These are phyloP conservation scores for Tipula confusa DNA, from an alignment of 2,888 invertebrate genomes.

Conservation along the genomic window DNA sequence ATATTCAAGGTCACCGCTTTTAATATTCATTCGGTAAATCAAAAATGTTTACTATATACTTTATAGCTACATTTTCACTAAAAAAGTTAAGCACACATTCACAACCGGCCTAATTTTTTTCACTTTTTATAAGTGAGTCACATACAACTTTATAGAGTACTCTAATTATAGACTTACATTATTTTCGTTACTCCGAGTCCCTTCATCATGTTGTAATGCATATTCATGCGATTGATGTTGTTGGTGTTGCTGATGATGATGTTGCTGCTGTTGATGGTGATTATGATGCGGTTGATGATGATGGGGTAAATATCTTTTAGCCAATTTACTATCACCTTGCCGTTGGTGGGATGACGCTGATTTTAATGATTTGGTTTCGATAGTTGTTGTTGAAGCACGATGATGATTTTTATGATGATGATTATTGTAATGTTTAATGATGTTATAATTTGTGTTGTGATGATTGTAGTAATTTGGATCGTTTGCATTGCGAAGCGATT, in stretches of 20 bases:
- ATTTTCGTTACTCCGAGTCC: neutral
- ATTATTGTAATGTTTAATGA: neutral
- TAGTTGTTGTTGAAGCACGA: neutral
- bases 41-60: neutral
- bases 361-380: neutral
- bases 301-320: neutral
- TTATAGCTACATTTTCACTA: no score
- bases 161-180: slow-evolving; percentile 3
- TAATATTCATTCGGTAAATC: neutral
- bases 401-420: neutral
- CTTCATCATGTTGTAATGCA: slow-evolving; percentile 14
- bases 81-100: neutral
- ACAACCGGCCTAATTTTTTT: neutral
- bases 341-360: neutral
- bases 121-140: neutral
- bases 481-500: neutral
- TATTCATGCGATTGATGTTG: neutral
- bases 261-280: neutral
- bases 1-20: neutral
- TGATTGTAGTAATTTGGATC: neutral
- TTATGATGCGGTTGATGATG: neutral
- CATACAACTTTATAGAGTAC: neutral
- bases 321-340: neutral
- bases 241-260: neutral
- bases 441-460: neutral